Percentiles rank a stretch among this genome's conserved stretches.
phyloP scores from a whole-genome alignment of 2,888 invertebrate species.

The Acronicta leporina region DNA sequence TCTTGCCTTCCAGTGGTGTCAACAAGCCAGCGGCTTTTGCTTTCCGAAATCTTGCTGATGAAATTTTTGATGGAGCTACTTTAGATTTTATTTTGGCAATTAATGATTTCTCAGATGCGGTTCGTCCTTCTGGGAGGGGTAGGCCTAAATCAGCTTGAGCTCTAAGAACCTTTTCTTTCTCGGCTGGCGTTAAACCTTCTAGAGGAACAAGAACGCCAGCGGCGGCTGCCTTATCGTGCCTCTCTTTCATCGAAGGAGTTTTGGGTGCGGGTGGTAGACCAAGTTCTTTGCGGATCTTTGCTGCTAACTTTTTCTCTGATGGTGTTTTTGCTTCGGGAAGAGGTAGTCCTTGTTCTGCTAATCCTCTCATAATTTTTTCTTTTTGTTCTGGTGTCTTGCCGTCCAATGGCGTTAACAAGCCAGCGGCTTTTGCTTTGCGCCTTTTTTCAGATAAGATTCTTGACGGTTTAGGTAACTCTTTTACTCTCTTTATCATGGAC shows the following conservation, averaged over 20 bases:
- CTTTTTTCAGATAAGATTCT: constrained; percentile 1
- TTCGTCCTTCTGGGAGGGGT: constrained; percentile 12
- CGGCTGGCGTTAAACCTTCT: constrained; percentile 45
- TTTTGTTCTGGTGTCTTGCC: constrained; percentile 15
- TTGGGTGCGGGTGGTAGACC: constrained; percentile 61
- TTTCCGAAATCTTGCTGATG: constrained; percentile 6
- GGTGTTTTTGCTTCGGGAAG: constrained; percentile 13
- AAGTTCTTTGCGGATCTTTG: constrained; percentile 57
- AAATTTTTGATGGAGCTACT: neutral
- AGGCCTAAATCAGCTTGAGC: constrained; percentile 38
- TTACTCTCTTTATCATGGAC: constrained; percentile 9
- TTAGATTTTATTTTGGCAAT: constrained; percentile 14
- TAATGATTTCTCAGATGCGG: constrained; percentile 13
- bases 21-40: constrained; percentile 11
- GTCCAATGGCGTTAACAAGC: constrained; percentile 1
- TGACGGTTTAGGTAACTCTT: constrained; percentile 28
- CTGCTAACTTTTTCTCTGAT: constrained; percentile 30
- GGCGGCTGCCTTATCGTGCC: constrained; percentile 50
- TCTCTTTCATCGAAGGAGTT: constrained; percentile 47
- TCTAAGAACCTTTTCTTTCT: constrained; percentile 51
- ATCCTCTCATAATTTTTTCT: constrained; percentile 12
- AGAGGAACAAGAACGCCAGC: constrained; percentile 51
- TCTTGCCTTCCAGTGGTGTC: constrained; percentile 9
- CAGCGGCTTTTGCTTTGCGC: constrained; percentile 11
- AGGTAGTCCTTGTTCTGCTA: constrained; percentile 8